Evolutionary conservation across 1,140 invertebrate genomes (phyloP), one percentile per base, ranked within the genome.

Genomic region (Gerris buenoi): DNA sequence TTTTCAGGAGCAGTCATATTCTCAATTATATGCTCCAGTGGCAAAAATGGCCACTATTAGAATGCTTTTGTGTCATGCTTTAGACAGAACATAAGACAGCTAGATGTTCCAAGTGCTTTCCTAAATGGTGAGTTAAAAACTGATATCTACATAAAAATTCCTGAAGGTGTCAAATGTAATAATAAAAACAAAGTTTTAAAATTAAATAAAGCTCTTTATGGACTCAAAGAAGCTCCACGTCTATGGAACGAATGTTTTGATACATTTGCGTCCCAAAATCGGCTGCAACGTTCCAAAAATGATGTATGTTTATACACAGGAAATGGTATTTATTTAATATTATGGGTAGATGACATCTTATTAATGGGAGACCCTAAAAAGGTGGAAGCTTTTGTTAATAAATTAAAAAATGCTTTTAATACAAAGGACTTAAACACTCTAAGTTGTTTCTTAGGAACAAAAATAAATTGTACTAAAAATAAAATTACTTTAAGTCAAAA

Each of bases 41-140:
- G 63, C 26, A 2, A 18, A 18, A 27, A 25, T 64, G 15, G 10
- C 63, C 13, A 27, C 63, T 18, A 27, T 64, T 26, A 18, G 63
- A 64, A 64, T 64, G 63, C 13, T 64, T 27, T 18, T 64, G 13
- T 25, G 22, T 25, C 63, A 64, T 27, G 23, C 23, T 64, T 27
- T 64, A 10, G 14, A 74, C 58, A 69, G 67, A 67, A 68, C 67
- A 70, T 71, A 67, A 68, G 72, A 68, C 70, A 67, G 75, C 75
- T 75, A 74, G 46, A 71, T 70, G 78, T 78, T 76, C 73, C 74
- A 79, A 73, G 72, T 79, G 64, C 78, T 78, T 77, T 79, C 77
- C 71, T 75, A 76, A 78, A 77, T 76, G 70, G 76, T 77, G 67
- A 77, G 71, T 73, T 76, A 77, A 60, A 76, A 77, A n/a, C 72